phyloP scores from a whole-genome alignment of 2,113 vertebrate species.

The Cyrtonyx montezumae region DNA sequence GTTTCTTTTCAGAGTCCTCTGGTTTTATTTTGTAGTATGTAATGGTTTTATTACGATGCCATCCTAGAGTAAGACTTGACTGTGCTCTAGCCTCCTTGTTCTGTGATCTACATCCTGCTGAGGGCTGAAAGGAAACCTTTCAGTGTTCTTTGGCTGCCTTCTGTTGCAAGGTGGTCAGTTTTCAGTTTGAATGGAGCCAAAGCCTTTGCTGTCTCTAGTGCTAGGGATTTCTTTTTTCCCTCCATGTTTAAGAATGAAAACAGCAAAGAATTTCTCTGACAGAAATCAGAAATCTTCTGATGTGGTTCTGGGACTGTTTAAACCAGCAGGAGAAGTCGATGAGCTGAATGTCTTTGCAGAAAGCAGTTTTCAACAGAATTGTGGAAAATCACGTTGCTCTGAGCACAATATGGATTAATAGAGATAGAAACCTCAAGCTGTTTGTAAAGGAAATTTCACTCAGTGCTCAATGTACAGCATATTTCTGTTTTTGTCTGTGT shows the following conservation, averaged over 20 bases:
- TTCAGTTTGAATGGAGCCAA: not conserved
- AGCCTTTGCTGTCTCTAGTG: not conserved
- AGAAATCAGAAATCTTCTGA: not conserved
- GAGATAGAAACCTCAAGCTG: slow-evolving; percentile 16
- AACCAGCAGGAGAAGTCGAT: not conserved
- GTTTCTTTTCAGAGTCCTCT: not conserved
- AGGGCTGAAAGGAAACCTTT: not conserved
- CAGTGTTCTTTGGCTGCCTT: not conserved
- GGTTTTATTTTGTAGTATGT: not conserved
- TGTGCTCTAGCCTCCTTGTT: rapidly evolving
- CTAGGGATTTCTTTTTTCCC: not conserved
- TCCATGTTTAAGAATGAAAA: not conserved
- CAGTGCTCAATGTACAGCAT: not conserved
- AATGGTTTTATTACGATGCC: not conserved
- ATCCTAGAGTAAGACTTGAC: not conserved
- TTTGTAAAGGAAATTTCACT: not conserved
- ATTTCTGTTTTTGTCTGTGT: not conserved
- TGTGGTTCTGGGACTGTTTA: not conserved
- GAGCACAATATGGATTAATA: not conserved
- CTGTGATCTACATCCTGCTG: not conserved
- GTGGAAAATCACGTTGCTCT: not conserved
- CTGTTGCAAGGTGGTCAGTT: not conserved
- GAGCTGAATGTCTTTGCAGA: not conserved
- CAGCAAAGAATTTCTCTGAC: not conserved
- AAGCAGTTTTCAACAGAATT: not conserved